Conservation (phyloP, 2,797 vertebrate species). For the Falco rusticolus region DNA sequence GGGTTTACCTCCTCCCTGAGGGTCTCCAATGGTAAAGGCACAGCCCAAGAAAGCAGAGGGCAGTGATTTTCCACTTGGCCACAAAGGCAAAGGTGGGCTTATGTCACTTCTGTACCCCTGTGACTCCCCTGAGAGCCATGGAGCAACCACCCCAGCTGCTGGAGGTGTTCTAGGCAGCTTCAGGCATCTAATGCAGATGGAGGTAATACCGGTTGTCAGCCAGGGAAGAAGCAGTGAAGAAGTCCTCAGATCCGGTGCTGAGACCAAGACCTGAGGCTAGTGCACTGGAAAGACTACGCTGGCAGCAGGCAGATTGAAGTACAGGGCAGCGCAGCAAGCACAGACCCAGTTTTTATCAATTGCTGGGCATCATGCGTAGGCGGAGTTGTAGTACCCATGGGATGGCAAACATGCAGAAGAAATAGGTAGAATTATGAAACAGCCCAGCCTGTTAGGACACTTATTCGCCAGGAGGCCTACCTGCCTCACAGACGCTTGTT, state of each 20-base stretch:
- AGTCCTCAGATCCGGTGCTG: not conserved
- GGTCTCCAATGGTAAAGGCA: not conserved
- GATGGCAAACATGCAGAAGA: not conserved
- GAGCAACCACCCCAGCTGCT: not conserved
- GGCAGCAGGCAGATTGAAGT: not conserved
- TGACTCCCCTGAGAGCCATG: accelerated
- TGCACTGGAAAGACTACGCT: not conserved
- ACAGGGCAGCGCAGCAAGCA: not conserved
- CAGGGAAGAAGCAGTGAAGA: not conserved
- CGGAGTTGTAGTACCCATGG: not conserved
- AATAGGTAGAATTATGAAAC: not conserved
- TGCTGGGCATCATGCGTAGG: not conserved
- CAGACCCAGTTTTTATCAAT: not conserved
- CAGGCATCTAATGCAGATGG: not conserved
- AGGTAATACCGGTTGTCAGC: not conserved
- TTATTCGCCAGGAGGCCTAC: not conserved
- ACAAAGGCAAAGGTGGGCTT: not conserved
- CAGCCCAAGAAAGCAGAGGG: not conserved
- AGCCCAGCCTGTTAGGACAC: not conserved
- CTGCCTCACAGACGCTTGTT: not conserved
- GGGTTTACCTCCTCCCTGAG: not conserved
- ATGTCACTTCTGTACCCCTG: not conserved
- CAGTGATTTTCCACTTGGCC: not conserved
- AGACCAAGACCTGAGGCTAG: not conserved
- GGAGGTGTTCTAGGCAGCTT: not conserved